A percentile compares a stretch with the other conserved stretches of the same genome.
Evolutionary conservation across 2,888 invertebrate genomes (phyloP).

Genomic region (Platerodrilus igneus): DNA sequence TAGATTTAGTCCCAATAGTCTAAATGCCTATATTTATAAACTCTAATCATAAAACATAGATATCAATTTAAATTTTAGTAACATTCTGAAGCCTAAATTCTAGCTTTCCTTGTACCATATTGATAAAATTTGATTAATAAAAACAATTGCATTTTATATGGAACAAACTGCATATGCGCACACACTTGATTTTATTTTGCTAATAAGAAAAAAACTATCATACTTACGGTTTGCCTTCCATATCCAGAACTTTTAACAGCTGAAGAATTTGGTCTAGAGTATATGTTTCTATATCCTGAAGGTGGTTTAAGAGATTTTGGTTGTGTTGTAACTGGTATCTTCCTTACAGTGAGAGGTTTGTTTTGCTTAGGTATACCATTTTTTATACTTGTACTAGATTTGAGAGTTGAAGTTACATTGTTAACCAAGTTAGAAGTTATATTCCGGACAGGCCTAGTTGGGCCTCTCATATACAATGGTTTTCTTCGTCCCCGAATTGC

Average conservation of each 20-base stretch:
- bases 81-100: no score
- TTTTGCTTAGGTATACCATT: slow-evolving; percentile 16
- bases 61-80: no score
- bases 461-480: slow-evolving; percentile 54
- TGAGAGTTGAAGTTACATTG: slow-evolving; percentile 38
- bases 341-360: slow-evolving; percentile 6
- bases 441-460: slow-evolving; percentile 36
- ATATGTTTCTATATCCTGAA: slow-evolving; percentile 11
- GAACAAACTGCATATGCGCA: no score
- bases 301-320: slow-evolving; percentile 21
- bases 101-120: no score
- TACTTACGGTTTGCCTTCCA: no score
- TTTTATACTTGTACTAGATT: slow-evolving; percentile 23
- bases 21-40: no score
- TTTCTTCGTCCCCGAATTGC: slow-evolving; percentile 60
- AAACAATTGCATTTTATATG: no score
- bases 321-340: slow-evolving; percentile 6
- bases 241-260: no score
- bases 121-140: slow-evolving; percentile 4
- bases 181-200: no score
- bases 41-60: no score
- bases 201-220: no score
- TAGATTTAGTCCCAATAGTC: no score
- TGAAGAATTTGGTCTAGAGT: slow-evolving; percentile 4
- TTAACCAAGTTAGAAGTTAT: slow-evolving; percentile 42